A percentile compares a stretch with the other conserved stretches of the same genome.
Evolutionary conservation across 1,140 invertebrate species (phyloP).

Genomic region (Drosophila mojavensis): DNA sequence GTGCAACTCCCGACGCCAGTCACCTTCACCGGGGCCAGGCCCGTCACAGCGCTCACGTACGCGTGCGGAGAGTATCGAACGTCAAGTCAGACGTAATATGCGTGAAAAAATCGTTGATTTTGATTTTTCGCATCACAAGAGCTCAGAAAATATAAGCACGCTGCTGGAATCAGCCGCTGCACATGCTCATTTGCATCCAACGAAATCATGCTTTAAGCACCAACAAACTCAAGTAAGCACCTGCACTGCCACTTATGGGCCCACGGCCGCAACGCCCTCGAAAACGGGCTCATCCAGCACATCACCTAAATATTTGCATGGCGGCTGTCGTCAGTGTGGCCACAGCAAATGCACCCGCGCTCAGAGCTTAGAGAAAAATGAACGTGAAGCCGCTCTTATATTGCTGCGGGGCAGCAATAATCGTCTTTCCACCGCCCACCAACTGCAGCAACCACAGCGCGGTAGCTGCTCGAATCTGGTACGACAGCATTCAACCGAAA

Average conservation of each 20-base stretch:
- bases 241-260: slow-evolving; percentile 55
- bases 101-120: slow-evolving; percentile 83
- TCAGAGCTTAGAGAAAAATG: slow-evolving; percentile 73
- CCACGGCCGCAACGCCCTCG: slow-evolving; percentile 12
- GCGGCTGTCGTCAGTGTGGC: slow-evolving; percentile 75
- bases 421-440: slow-evolving; percentile 37
- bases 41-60: slow-evolving; percentile 58
- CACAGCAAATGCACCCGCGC: slow-evolving; percentile 80
- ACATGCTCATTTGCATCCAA: slow-evolving; percentile 63
- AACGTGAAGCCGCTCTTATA: slow-evolving; percentile 42
- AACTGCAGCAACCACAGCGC: slow-evolving; percentile 60
- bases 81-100: slow-evolving; percentile 67
- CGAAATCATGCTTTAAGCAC: slow-evolving; percentile 82
- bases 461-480: slow-evolving; percentile 79
- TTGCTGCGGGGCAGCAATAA: slow-evolving; percentile 55
- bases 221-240: slow-evolving; percentile 68
- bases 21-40: slow-evolving; percentile 60
- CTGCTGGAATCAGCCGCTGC: slow-evolving; percentile 45
- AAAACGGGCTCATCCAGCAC: slow-evolving; percentile 30
- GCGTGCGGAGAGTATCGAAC: slow-evolving; percentile 76
- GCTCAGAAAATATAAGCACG: slow-evolving; percentile 74
- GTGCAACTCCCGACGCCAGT: slow-evolving; percentile 60
- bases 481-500: slow-evolving; percentile 76
- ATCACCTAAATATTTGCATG: slow-evolving; percentile 64
- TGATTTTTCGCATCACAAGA: slow-evolving; percentile 83